A percentile compares a stretch with the other conserved stretches of the same genome.
These are phyloP conservation scores for Microchirus variegatus DNA, from an alignment of 2,797 vertebrate genomes.

Conservation along the genomic window DNA sequence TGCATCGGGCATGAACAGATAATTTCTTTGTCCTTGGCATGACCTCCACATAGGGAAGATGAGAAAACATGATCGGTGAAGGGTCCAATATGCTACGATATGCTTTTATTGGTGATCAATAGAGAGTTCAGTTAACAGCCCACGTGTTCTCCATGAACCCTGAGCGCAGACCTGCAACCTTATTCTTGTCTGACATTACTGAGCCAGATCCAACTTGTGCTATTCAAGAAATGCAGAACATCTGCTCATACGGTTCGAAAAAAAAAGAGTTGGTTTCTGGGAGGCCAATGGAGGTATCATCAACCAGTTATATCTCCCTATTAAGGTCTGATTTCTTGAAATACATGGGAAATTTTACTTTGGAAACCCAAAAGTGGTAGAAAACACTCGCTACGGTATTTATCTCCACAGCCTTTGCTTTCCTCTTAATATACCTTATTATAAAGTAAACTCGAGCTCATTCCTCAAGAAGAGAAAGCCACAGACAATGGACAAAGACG, in stretches of 20 bases:
- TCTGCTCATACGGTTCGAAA: constrained; percentile 38
- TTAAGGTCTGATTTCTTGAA: not conserved
- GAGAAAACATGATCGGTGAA: not conserved
- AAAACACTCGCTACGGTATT: no score
- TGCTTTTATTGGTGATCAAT: constrained; percentile 4
- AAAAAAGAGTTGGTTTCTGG: constrained; percentile 18
- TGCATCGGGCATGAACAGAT: constrained; percentile 24
- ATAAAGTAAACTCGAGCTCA: no score
- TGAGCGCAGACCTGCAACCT: constrained; percentile 17
- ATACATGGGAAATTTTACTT: no score
- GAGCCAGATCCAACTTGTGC: constrained; percentile 50
- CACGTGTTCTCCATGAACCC: constrained; percentile 25
- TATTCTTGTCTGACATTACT: constrained; percentile 39
- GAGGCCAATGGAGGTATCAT: not conserved
- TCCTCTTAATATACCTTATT: no score
- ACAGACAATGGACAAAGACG: constrained; percentile 10
- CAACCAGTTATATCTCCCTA: constrained; percentile 6
- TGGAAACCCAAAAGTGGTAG: no score
- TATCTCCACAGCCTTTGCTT: no score
- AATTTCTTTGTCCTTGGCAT: constrained; percentile 27
- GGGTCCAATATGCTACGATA: not conserved
- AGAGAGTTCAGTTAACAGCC: constrained; percentile 12
- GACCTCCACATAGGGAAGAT: constrained; percentile 3
- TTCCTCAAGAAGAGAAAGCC: no score
- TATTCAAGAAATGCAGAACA: constrained; percentile 51